phyloP scores from a whole-genome alignment of 1,140 invertebrate species.

The Vollenhovia emeryi region DNA sequence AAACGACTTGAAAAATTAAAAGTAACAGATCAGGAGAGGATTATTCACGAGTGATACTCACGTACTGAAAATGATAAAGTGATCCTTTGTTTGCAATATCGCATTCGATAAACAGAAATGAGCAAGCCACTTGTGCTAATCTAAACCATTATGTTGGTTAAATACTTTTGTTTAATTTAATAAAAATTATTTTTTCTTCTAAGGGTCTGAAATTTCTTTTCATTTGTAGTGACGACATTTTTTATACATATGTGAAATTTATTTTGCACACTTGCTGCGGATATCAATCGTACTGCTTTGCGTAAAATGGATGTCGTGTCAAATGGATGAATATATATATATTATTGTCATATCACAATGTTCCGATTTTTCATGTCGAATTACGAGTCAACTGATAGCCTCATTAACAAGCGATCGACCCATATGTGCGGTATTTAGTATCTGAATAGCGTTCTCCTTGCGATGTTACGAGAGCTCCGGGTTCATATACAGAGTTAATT shows the following conservation, averaged over 20 bases:
- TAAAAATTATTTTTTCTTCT: neutral
- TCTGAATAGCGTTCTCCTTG: too few species aligned
- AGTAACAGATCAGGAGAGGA: neutral
- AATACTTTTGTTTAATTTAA: neutral
- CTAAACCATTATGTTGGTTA: neutral
- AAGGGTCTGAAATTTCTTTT: neutral
- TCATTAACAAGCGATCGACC: too few species aligned
- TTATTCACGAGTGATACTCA: neutral
- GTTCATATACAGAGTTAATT: neutral
- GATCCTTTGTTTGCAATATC: slow-evolving; percentile 1
- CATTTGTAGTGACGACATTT: neutral
- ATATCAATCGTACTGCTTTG: neutral
- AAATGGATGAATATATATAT: too few species aligned
- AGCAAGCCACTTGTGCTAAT: neutral
- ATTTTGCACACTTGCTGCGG: neutral
- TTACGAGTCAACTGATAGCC: too few species aligned
- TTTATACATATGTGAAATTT: neutral
- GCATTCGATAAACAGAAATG: neutral
- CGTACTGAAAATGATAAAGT: neutral
- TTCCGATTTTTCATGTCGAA: too few species aligned
- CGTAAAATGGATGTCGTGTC: too few species aligned
- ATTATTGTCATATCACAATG: too few species aligned
- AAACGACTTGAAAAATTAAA: neutral
- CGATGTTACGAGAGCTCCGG: too few species aligned
- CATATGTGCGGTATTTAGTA: too few species aligned